These are phyloP conservation scores for Cyrtodaria siliqua DNA, from an alignment of 2,888 invertebrate genomes.

Conservation along the genomic window DNA sequence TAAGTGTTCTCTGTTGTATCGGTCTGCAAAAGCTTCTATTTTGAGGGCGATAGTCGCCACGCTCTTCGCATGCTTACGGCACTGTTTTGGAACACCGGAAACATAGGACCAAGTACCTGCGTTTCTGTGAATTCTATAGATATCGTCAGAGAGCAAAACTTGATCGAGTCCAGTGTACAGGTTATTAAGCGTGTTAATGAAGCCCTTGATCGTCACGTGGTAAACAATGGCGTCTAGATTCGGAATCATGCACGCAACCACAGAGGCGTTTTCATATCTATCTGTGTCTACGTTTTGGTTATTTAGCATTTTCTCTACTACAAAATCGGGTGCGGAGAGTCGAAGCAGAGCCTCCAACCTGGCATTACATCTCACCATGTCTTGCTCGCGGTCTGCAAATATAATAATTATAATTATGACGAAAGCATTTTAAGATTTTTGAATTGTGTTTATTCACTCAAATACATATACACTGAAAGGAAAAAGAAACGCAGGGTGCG, in stretches of 20 bases:
- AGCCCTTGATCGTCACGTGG: constrained; percentile 15
- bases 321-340: constrained; percentile 8
- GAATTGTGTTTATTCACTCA: too few species aligned
- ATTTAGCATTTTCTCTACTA: constrained; percentile 8
- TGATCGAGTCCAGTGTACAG: constrained; percentile 22
- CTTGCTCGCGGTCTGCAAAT: constrained; percentile 18
- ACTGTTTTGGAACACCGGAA: constrained; percentile 6
- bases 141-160: constrained; percentile 5
- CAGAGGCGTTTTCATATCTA: neutral
- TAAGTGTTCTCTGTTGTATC: constrained; percentile 17
- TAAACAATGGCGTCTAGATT: neutral
- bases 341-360: neutral
- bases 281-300: constrained; percentile 1
- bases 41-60: neutral
- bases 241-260: constrained; percentile 12
- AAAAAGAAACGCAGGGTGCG: too few species aligned
- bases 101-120: constrained; percentile 6
- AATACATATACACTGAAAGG: too few species aligned
- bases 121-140: constrained; percentile 15
- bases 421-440: too few species aligned
- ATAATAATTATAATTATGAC: too few species aligned
- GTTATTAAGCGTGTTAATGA: constrained; percentile 18
- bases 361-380: neutral
- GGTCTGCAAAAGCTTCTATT: constrained; percentile 7
- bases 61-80: neutral